Base-by-base conservation (phyloP, 2,797 vertebrate species). In the Dromococcyx pavoninus region DNA sequence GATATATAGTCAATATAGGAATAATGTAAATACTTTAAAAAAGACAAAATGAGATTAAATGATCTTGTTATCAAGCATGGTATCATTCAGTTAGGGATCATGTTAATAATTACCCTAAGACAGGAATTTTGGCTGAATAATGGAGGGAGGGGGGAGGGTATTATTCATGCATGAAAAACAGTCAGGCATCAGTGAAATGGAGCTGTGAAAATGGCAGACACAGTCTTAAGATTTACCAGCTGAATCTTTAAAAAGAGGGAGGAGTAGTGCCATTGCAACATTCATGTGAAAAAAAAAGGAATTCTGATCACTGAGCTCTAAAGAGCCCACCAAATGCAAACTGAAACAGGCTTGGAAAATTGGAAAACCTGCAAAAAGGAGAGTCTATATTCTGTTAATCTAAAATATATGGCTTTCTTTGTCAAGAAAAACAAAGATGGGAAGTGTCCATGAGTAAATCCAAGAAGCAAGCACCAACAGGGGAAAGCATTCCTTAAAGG, bases 131-230 rank as follows among this genome's bases (percentile, higher is more conserved):
- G 24, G 13, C 32, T 57, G 23, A 90, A 79, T 54, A 69, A 84
- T 30, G 12, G 16, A 44, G 6, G 3, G 1, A 1, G 17, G 56
- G 2, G 14, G 33, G 86, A 37, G 5, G 7, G 1, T 50, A 27
- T 28, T 73, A 33, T 44, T 74, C 22, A 56, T 11, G 12, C 46
- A 39, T 28, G 32, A 67, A 90, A 41, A 22, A 50, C 23, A 41
- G 10, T 33, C 56, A 46, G 17, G 6, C 22, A 61, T 44, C 33
- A 71, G 6, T 41, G 13, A 58, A 56, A 56, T 37, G 13, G 32
- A 14, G 3, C 23, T 91, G 28, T 83, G 44, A 86, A 87, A 82
- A 70, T 23, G 9, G 2, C 13, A 80, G 30, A 73, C 25, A 32
- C 17, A 72, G 16, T 46, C 9, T n/a, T 30, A 50, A 83, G 57